A percentile compares a stretch with the other conserved stretches of the same genome.
Conservation (phyloP, 2,888 invertebrate genomes). For the Cryptosula pallasiana region DNA sequence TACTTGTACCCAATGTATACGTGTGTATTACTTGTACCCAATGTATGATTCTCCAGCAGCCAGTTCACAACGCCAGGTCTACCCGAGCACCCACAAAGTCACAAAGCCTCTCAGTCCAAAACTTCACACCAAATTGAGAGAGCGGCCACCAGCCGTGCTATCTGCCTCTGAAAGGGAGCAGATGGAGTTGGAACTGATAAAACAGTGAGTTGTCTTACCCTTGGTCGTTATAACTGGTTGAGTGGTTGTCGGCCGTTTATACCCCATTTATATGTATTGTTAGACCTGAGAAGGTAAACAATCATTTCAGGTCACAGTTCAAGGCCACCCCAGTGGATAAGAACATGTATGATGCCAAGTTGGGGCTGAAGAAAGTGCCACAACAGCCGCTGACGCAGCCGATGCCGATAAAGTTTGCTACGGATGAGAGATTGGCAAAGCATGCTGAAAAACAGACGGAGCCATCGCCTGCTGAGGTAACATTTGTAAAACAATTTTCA, state of each 20-base stretch:
- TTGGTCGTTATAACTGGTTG: not conserved
- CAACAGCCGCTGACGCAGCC: not conserved
- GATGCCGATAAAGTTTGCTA: not conserved
- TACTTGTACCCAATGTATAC: too few relatives aligned
- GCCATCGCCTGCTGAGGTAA: not conserved
- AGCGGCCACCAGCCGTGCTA: not conserved
- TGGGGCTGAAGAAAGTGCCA: too few relatives aligned
- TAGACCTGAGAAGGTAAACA: too few relatives aligned
- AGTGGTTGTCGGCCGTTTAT: not conserved
- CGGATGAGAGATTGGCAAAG: not conserved
- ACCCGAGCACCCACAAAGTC: not conserved
- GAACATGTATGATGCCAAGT: not conserved
- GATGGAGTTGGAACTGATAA: not conserved
- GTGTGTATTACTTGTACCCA: too few relatives aligned
- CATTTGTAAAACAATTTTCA: too few relatives aligned
- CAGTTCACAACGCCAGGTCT: too few relatives aligned
- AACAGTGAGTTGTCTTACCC: constrained; percentile 3
- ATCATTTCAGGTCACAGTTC: not conserved
- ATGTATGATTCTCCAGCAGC: too few relatives aligned
- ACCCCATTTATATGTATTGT: too few relatives aligned
- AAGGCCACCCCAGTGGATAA: constrained; percentile 14
- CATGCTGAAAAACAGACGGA: not conserved
- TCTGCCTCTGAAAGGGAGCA: not conserved
- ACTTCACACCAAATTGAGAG: not conserved
- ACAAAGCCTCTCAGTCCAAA: constrained; percentile 12